Base-by-base conservation (phyloP, 2,888 invertebrate genomes). In the Cheilosia soror region DNA sequence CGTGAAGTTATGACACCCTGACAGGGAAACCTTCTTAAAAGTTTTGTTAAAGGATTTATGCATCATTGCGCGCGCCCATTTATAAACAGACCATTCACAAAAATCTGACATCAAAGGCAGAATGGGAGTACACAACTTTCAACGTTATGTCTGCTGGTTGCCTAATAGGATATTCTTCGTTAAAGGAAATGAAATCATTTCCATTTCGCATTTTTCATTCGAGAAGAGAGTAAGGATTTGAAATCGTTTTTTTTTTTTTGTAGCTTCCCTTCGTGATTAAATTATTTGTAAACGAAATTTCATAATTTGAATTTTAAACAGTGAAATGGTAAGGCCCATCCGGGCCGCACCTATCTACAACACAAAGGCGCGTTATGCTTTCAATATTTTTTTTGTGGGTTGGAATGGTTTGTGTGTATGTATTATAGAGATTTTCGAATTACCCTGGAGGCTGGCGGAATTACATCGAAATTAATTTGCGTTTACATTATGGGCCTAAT, bases 141-240 rank as follows among this genome's bases (percentile, higher is more conserved):
- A 49, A 49, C 49, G 44, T 62, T 63, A 66, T 72, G 66, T 57
- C 42, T 71, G 81, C 44, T 66, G 51, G 55, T 69, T 42, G 53
- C 63, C 66, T 60, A 76, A 72, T 71, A 62, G 76, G 80, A 85
- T 66, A 75, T 55, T 53, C 68, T 73, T 57, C 65, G 65, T 69
- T 75, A 58, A 44, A 68, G 85, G 85, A 85, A 85, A 85, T 85
- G 80, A 81, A 85, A 85, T 85, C 85, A 85, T 85, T 85, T 85
- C 85, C 85, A 77, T 85, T 85, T 85, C 62, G 55, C 85, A 85
- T 85, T 85, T 85, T 76, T 85, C 76, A 85, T 76, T 57, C 49
- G 53, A 62, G 57, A 66, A 66, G 66, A 63, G 63, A 44, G 40
- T 6, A 29, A 71, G 72, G 80, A 76, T 84, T 80, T 80, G 33